Evolutionary conservation across 2,797 vertebrate genomes (phyloP).

Genomic region (Nannoperca obscura): DNA sequence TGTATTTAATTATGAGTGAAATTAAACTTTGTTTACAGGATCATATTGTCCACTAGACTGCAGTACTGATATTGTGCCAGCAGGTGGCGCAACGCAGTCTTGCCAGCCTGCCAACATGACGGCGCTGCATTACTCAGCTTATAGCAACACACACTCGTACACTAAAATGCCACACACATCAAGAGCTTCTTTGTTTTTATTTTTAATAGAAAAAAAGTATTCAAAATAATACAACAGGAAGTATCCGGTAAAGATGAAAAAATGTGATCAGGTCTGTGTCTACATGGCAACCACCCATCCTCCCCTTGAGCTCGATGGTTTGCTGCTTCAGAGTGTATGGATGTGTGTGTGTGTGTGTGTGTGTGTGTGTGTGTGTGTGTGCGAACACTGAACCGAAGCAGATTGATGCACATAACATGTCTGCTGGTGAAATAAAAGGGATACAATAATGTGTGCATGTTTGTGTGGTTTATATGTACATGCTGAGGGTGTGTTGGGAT

Average conservation of each 20-base stretch:
- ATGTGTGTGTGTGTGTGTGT: slow-evolving; percentile 33
- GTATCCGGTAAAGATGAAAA: slow-evolving; percentile 76
- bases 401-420: slow-evolving; percentile 50
- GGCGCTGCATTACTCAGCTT: slow-evolving; percentile 48
- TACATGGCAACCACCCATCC: slow-evolving; percentile 70
- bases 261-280: slow-evolving; percentile 71
- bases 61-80: slow-evolving; percentile 50
- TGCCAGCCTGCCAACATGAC: slow-evolving; percentile 55
- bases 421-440: slow-evolving; percentile 68
- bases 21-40: neutral
- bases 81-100: slow-evolving; percentile 63
- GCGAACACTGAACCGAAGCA: slow-evolving; percentile 58
- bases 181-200: slow-evolving; percentile 76
- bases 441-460: slow-evolving; percentile 37
- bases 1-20: neutral
- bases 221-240: slow-evolving; percentile 85
- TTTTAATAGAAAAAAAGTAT: slow-evolving; percentile 88
- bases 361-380: slow-evolving; percentile 19
- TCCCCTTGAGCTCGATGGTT: slow-evolving; percentile 49
- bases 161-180: slow-evolving; percentile 15
- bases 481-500: slow-evolving; percentile 35
- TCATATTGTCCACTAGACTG: neutral
- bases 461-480: slow-evolving; percentile 43
- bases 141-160: neutral
- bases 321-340: slow-evolving; percentile 51